Evolutionary conservation across 1,140 invertebrate species (phyloP), one percentile per base, ranked within the genome.

Genomic region (Ruditapes philippinarum): DNA sequence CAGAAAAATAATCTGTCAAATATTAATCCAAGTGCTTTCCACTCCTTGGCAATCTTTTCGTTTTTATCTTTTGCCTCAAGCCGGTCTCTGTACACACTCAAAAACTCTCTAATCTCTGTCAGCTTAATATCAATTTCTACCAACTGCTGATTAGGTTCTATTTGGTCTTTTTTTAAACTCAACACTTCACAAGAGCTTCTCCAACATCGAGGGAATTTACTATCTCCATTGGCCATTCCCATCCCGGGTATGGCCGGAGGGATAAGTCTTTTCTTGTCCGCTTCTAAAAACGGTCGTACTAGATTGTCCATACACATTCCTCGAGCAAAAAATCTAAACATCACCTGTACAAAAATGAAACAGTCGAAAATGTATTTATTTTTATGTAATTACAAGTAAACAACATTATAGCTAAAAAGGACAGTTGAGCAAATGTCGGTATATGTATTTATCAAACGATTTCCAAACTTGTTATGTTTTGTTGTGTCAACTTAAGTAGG

Each of bases 1-100:
- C 95, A 92, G 91, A 96, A 96, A 78, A 96, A 96, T 31, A 96
- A 93, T 68, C 96, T 85, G 90, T 96, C 96, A 81, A 96, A 93
- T 45, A 96, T 94, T 11, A 96, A 90, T 0, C 95, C 95, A 7
- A 96, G 90, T 33, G 94, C 93, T 88, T 95, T 94, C 96, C 96
- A 96, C 74, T 96, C 95, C 40, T 93, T 94, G 12, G 93, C 92
- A 22, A 95, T 89, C 82, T 94, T 95, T 42, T 95, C 95, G 36
- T 92, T 93, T 19, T 91, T 90, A 83, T 96, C 95, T 87, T 95
- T 95, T n/a, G 95, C 93, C 25, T 93, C 90, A 31, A 95, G 84
- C 68, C 95, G 89, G 68, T 92, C 91, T 80, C 92, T 92, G 78
- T 95, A 95, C 33, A 90, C 57, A 83, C 91, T 93, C 33, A 96